Percentiles rank a stretch among this genome's conserved stretches.
phyloP scores from a whole-genome alignment of 2,888 invertebrate species.

The Drosophila austrosaltans region DNA sequence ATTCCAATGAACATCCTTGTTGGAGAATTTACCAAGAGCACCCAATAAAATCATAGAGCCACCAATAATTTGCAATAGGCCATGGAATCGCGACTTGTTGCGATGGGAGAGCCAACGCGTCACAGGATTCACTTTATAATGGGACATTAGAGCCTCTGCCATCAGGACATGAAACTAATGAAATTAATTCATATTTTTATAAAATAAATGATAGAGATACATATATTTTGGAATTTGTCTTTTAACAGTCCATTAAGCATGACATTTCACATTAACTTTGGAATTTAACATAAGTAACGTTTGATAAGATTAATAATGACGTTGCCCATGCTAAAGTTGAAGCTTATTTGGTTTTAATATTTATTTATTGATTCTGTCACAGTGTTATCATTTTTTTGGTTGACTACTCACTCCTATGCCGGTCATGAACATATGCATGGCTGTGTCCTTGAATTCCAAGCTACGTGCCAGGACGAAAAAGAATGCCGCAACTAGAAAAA shows the following conservation, averaged over 20 bases:
- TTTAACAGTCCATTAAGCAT: not conserved
- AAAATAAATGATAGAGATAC: not conserved
- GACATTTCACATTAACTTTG: constrained; percentile 11
- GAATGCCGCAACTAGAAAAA: constrained; percentile 76
- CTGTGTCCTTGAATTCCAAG: constrained; percentile 77
- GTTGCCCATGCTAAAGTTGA: constrained; percentile 8
- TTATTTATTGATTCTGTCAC: constrained; percentile 3
- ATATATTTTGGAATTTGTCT: not conserved
- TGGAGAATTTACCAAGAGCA: constrained; percentile 74
- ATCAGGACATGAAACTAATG: constrained; percentile 79
- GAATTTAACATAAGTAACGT: not conserved
- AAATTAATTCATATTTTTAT: not conserved
- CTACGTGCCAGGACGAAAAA: constrained; percentile 78
- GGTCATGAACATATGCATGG: constrained; percentile 81
- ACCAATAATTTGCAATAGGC: constrained; percentile 78
- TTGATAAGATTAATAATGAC: constrained; percentile 42
- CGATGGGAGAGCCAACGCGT: constrained; percentile 79
- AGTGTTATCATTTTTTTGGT: not conserved
- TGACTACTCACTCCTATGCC: constrained; percentile 75
- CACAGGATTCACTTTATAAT: constrained; percentile 80
- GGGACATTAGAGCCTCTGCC: constrained; percentile 82
- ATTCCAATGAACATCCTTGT: constrained; percentile 77
- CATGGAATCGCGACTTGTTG: constrained; percentile 80
- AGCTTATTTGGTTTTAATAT: constrained; percentile 10
- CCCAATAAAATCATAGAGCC: constrained; percentile 79